These are phyloP conservation scores for Hucho hucho DNA, from an alignment of 2,113 vertebrate genomes.

Conservation along the genomic window DNA sequence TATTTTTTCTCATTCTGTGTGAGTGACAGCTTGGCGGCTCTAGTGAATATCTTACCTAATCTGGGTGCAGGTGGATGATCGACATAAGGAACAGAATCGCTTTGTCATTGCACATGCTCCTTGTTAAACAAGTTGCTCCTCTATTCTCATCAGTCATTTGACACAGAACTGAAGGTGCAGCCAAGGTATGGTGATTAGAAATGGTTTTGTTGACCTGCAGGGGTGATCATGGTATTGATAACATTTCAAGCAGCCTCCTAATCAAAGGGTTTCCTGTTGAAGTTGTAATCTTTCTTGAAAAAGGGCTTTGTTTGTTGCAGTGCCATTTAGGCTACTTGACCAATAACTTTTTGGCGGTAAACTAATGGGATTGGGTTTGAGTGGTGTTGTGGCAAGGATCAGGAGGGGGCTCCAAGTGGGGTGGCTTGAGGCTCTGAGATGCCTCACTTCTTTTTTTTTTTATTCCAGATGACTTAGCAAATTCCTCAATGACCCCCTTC, in stretches of 20 bases:
- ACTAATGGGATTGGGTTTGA: constrained; percentile 66
- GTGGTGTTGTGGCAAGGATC: constrained; percentile 53
- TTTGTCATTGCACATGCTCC: constrained; percentile 74
- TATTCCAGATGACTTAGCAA: constrained; percentile 76
- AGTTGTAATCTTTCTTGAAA: constrained; percentile 77
- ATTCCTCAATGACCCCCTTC: constrained; percentile 53
- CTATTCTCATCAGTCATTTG: constrained; percentile 52
- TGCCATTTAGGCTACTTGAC: constrained; percentile 67
- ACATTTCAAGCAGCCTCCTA: constrained; percentile 77
- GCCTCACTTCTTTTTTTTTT: constrained; percentile 58
- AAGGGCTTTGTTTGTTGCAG: constrained; percentile 67
- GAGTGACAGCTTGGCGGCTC: constrained; percentile 72
- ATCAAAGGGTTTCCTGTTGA: constrained; percentile 77
- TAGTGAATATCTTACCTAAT: constrained; percentile 72
- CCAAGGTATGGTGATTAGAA: constrained; percentile 71
- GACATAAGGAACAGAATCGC: constrained; percentile 59
- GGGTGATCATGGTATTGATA: constrained; percentile 76
- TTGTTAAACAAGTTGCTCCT: constrained; percentile 70
- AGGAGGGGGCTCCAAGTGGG: constrained; percentile 61
- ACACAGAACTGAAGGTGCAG: constrained; percentile 61
- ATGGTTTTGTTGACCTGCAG: constrained; percentile 70
- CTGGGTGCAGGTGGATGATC: constrained; percentile 71
- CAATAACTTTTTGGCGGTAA: constrained; percentile 67
- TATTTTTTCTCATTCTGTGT: constrained; percentile 41
- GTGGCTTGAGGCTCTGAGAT: constrained; percentile 62